phyloP scores from a whole-genome alignment of 2,888 invertebrate species.

The Cantharis lateralis region DNA sequence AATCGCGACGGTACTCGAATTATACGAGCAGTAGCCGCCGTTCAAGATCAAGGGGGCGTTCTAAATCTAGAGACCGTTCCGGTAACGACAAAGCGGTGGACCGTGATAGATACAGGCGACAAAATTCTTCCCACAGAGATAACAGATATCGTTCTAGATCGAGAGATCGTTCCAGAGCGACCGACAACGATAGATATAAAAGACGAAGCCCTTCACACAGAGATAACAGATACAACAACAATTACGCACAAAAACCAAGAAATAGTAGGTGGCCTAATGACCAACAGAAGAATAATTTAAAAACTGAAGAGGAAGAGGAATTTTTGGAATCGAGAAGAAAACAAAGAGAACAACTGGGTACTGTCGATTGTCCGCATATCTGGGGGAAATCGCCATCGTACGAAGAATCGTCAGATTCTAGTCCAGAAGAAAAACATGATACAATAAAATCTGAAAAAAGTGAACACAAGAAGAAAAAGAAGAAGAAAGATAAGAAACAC shows the following conservation, averaged over 20 bases:
- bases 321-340: constrained; percentile 72
- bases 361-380: constrained; percentile 67
- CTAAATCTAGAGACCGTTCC: constrained; percentile 10
- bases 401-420: constrained; percentile 60
- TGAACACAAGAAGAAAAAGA: constrained; percentile 57
- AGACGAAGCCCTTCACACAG: constrained; percentile 6
- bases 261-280: constrained; percentile 12
- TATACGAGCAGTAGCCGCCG: not conserved
- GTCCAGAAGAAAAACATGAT: constrained; percentile 48
- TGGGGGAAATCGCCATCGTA: constrained; percentile 78
- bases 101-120: not conserved
- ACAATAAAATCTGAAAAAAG: constrained; percentile 45
- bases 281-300: constrained; percentile 15
- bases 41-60: not conserved
- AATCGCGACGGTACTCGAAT: not conserved
- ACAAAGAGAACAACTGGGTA: constrained; percentile 76
- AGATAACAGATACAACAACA: constrained; percentile 3
- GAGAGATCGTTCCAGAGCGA: not conserved
- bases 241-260: not conserved
- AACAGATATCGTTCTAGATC: not conserved
- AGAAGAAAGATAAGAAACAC: constrained; percentile 59
- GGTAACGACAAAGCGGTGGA: not conserved
- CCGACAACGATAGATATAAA: not conserved
- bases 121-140: not conserved
- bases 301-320: constrained; percentile 61